Conservation (phyloP, 2,797 vertebrate genomes). For the Loris lydekkerianus region DNA sequence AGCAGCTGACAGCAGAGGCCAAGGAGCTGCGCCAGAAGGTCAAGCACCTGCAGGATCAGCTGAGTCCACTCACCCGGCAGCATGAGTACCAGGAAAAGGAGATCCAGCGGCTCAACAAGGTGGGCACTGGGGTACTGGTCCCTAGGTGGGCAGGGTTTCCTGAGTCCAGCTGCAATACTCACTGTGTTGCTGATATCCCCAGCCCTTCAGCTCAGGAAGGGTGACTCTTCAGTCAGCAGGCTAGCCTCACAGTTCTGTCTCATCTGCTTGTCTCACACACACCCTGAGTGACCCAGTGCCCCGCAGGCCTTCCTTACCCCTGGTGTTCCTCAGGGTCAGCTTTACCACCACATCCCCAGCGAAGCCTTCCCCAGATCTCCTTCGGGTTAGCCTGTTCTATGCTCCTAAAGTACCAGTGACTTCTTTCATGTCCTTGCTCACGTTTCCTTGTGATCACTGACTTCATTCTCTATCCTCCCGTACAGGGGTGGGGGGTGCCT, state of each 20-base stretch:
- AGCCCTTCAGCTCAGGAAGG: not conserved
- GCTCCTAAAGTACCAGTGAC: not conserved
- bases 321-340: rapidly evolving
- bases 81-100: conserved; percentile 98
- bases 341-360: not conserved
- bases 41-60: conserved; percentile 96
- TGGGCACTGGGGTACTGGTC: conserved; percentile 64
- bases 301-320: not conserved
- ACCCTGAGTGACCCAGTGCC: not conserved
- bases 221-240: not conserved
- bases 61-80: conserved; percentile 95
- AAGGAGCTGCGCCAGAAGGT: conserved; percentile 96
- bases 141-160: not conserved
- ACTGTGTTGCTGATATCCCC: too few species aligned
- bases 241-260: rapidly evolving
- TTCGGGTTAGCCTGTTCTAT: not conserved
- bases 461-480: not conserved
- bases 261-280: rapidly evolving
- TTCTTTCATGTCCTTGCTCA: not conserved
- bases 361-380: not conserved
- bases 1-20: conserved; percentile 94
- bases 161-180: not conserved
- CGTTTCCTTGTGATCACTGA: not conserved
- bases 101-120: conserved; percentile 98
- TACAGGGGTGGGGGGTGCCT: not conserved